Evolutionary conservation across 2,888 invertebrate species (phyloP).

Genomic region (Calameuta filiformis): DNA sequence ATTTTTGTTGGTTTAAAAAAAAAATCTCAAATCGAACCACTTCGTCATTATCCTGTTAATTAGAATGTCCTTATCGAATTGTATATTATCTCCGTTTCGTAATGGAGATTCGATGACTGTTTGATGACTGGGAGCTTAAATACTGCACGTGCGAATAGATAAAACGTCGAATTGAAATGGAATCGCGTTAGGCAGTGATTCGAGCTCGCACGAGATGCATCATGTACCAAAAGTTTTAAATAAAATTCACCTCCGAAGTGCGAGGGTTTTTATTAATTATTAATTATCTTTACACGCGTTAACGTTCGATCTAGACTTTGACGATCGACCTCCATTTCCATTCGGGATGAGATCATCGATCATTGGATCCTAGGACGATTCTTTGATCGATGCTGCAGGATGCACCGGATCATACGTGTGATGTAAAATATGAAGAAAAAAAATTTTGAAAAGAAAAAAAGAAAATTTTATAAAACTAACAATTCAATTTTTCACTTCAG

Average conservation of each 20-base stretch:
- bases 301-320: neutral
- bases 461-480: neutral
- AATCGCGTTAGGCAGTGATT: neutral
- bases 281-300: neutral
- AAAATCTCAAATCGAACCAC: neutral
- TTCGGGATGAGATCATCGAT: neutral
- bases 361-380: neutral
- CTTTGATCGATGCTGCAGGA: neutral
- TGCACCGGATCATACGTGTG: neutral
- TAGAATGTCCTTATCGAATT: neutral
- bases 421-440: neutral
- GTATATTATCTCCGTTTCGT: neutral
- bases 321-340: neutral
- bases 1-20: neutral
- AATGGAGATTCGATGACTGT: neutral
- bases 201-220: neutral
- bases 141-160: neutral
- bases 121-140: neutral
- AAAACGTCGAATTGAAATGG: neutral
- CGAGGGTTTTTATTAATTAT: neutral
- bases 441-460: too few species aligned
- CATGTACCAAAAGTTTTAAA: conserved; percentile 36
- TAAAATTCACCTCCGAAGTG: conserved; percentile 24
- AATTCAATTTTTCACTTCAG: neutral
- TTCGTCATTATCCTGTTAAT: neutral